These are phyloP conservation scores for Falco concolor DNA, from an alignment of 2,797 vertebrate genomes.

Conservation along the genomic window DNA sequence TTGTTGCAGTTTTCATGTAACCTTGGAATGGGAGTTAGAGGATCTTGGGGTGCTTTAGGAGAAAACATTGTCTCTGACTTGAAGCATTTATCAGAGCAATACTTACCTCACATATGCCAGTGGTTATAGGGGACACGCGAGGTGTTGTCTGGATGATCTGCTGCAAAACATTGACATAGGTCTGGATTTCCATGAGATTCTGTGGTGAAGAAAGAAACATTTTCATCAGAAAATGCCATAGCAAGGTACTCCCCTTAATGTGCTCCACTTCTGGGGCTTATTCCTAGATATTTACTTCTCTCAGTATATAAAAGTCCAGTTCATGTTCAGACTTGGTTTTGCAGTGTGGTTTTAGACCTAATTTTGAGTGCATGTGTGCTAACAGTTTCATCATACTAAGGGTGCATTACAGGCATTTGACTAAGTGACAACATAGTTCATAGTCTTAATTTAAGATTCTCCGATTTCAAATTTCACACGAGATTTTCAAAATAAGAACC, in stretches of 20 bases:
- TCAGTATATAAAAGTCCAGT: background rate
- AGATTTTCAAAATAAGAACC: background rate
- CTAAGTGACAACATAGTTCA: background rate
- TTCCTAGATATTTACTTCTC: background rate
- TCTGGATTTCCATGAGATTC: slow-evolving; percentile 96
- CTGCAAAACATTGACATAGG: slow-evolving; percentile 88
- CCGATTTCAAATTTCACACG: background rate
- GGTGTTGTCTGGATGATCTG: slow-evolving; percentile 89
- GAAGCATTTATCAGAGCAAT: background rate
- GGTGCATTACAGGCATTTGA: background rate
- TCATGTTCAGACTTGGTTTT: background rate
- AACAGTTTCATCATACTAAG: background rate
- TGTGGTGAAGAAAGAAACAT: slow-evolving; percentile 56
- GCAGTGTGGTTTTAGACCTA: background rate
- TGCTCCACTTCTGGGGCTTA: background rate
- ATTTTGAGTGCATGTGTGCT: background rate
- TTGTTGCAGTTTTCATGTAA: background rate
- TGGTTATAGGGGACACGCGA: slow-evolving; percentile 73
- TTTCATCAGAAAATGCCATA: background rate
- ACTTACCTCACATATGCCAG: slow-evolving; percentile 84
- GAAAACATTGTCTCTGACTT: background rate
- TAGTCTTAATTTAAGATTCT: background rate
- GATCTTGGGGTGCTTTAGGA: background rate
- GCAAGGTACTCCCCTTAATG: background rate
- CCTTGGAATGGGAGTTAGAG: background rate